Conservation (phyloP, 1,140 invertebrate species). For the Pseudomyrmex gracilis region DNA sequence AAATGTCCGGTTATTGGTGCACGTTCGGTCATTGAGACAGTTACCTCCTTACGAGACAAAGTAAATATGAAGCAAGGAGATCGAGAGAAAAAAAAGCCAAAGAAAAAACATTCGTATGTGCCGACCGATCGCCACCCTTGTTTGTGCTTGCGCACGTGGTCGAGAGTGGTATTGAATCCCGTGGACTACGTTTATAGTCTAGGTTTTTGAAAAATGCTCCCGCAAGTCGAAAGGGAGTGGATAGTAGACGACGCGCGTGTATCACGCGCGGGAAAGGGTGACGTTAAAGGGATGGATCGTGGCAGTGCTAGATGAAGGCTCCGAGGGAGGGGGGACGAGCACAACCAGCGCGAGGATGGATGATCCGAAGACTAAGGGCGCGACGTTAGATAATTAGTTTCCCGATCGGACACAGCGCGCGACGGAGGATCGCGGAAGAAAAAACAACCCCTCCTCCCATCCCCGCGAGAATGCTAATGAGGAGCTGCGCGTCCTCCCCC, state of each 20-base stretch:
- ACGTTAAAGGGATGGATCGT: not conserved
- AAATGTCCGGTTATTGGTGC: too few species aligned
- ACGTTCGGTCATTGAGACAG: too few species aligned
- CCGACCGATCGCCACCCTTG: not conserved
- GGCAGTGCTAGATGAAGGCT: constrained; percentile 53
- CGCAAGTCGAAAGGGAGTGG: constrained; percentile 21
- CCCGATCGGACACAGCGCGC: constrained; percentile 74
- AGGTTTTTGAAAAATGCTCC: constrained; percentile 33
- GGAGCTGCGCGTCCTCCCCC: constrained; percentile 17
- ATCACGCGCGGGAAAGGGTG: constrained; percentile 2
- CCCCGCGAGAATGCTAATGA: constrained; percentile 67
- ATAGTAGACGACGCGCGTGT: not conserved
- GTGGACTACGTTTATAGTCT: not conserved
- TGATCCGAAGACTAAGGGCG: constrained; percentile 65
- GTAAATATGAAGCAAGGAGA: not conserved
- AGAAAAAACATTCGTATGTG: constrained; percentile 37
- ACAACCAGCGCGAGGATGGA: constrained; percentile 62
- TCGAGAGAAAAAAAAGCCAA: not conserved
- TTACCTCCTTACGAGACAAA: not conserved
- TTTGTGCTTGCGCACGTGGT: not conserved
- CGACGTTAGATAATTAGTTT: constrained; percentile 80
- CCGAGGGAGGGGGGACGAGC: not conserved
- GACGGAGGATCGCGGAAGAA: constrained; percentile 51
- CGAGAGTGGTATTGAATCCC: not conserved
- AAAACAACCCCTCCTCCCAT: constrained; percentile 64